Base-by-base conservation (phyloP, 2,888 invertebrate species). In the Dorcus parallelipipedus region DNA sequence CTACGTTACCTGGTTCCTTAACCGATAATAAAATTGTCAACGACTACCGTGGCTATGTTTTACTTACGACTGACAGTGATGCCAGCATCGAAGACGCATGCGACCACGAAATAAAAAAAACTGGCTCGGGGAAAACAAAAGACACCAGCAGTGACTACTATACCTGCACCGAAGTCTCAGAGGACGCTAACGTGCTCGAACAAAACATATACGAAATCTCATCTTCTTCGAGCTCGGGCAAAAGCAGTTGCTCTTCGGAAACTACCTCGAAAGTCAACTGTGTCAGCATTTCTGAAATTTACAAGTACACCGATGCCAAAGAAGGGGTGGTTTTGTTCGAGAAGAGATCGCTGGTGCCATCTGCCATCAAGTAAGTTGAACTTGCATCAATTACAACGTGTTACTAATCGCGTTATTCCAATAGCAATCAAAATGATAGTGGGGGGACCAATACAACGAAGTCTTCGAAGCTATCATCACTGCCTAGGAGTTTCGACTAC, bases 301-400 rank as follows among this genome's bases (percentile, higher is more conserved):
- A 90, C 69, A 87, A 86, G 52, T 90, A 91, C 70, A 84, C 86
- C 26, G 91, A 92, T 71, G 79, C 81, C 55, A 86, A 89, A 49
- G 84, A 90, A 67, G 85, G 87, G 49, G 81, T 92, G 0, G 83
- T 86, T 3, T 81, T 92, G 47, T 83, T 86, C 64, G 91, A 90
- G 75, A 85, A 82, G 67, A 81, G 86, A 68, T 68, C 85, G 52
- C 78, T 83, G 1, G 80, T 83, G 2, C 79, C 8, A 78, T 83
- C 70, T 78, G 73, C 73, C 73, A 82, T 86, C 86, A 73, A 83
- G 81, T 79, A 71, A 65, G 23, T 54, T 38, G n/a, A 45, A 9
- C 9, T 45, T 9, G 7, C 14, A 41, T 20, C 1, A 10, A 8
- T 2, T 41, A 7, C 3, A 45, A 45, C n/a, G 41, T 41, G 10